phyloP scores from a whole-genome alignment of 2,888 invertebrate species.

The Augochlorella aurata region DNA sequence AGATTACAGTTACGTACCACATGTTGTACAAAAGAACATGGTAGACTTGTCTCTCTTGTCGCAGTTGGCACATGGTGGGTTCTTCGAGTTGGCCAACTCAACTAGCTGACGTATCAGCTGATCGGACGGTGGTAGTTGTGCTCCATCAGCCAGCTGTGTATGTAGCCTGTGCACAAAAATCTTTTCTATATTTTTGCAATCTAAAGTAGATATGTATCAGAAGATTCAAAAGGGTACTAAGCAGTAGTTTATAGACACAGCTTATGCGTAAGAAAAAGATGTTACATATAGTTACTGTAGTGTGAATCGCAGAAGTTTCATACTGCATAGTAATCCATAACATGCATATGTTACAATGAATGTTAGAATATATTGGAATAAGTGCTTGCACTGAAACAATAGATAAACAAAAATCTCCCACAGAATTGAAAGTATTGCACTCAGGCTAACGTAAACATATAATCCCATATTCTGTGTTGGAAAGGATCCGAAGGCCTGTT shows the following conservation, averaged over 20 bases:
- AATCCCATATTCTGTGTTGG: not conserved
- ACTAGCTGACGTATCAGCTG: slow-evolving; percentile 87
- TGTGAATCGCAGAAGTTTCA: not conserved
- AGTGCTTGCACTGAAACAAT: not conserved
- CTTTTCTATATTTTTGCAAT: not conserved
- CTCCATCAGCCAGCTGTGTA: slow-evolving; percentile 86
- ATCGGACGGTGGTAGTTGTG: slow-evolving; percentile 86
- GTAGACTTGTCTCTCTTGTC: slow-evolving; percentile 87
- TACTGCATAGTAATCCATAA: not conserved
- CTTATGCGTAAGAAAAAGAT: not conserved
- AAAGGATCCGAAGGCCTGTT: not conserved
- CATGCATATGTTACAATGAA: not conserved
- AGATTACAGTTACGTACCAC: slow-evolving; percentile 83
- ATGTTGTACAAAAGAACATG: slow-evolving; percentile 91
- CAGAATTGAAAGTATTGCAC: not conserved
- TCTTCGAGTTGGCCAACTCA: slow-evolving; percentile 87
- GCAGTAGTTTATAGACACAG: not conserved
- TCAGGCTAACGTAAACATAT: not conserved
- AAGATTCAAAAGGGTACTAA: not conserved
- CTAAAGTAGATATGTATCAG: not conserved
- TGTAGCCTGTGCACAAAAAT: slow-evolving; percentile 82
- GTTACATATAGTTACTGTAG: not conserved
- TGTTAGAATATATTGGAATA: not conserved
- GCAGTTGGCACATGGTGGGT: slow-evolving; percentile 90
- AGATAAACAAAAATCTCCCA: not conserved